A percentile compares a stretch with the other conserved stretches of the same genome.
These are phyloP conservation scores for Troides aeacus DNA, from an alignment of 2,888 invertebrate genomes.

Conservation along the genomic window DNA sequence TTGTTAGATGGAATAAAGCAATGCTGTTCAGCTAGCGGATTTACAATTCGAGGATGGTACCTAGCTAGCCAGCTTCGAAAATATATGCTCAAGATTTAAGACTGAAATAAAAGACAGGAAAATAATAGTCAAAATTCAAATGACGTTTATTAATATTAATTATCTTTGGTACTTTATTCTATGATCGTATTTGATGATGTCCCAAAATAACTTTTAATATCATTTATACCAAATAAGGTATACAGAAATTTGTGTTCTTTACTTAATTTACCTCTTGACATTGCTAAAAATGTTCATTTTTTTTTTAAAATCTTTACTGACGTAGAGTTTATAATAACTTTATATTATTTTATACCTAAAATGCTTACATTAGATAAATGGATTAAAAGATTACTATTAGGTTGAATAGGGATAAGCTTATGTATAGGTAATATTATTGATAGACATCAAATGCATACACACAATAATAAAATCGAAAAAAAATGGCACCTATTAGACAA, in stretches of 20 bases:
- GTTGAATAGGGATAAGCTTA: conserved; percentile 1
- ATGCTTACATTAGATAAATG: conserved; percentile 9
- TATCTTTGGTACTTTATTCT: conserved; percentile 30
- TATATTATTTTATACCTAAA: neutral
- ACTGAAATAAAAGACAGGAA: neutral
- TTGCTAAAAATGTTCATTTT: neutral
- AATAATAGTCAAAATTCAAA: neutral
- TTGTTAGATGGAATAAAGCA: too few relatives aligned
- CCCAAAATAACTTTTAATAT: conserved; percentile 18
- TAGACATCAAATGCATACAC: conserved; percentile 4
- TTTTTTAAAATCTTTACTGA: neutral
- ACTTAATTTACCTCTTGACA: neutral
- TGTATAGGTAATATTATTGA: neutral
- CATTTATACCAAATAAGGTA: neutral
- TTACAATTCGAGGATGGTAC: too few relatives aligned
- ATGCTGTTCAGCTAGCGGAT: too few relatives aligned
- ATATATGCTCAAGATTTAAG: too few relatives aligned
- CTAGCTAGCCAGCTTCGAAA: too few relatives aligned
- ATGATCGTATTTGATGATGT: conserved; percentile 14
- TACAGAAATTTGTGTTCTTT: neutral
- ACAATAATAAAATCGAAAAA: conserved; percentile 15
- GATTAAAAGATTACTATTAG: conserved; percentile 5
- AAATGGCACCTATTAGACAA: conserved; percentile 14
- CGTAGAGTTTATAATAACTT: neutral
- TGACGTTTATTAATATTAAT: conserved; percentile 22